Evolutionary conservation across 2,888 invertebrate genomes (phyloP).

Genomic region (Halictus quadricinctus): DNA sequence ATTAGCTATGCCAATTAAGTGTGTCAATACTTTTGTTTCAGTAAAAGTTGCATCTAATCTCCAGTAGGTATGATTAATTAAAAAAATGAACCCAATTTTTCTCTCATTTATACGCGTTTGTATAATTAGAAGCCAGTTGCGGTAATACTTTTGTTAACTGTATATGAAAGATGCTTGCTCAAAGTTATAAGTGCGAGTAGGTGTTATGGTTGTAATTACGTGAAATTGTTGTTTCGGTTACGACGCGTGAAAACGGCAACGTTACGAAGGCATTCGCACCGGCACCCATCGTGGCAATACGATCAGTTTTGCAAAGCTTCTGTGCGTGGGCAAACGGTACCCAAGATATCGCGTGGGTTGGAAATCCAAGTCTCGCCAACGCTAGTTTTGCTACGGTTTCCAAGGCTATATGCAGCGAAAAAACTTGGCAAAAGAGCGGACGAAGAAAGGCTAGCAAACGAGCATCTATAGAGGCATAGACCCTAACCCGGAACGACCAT

Average conservation of each 20-base stretch:
- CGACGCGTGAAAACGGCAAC: slow-evolving; percentile 7
- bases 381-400: slow-evolving; percentile 65
- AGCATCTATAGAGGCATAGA: neutral
- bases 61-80: neutral
- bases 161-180: neutral
- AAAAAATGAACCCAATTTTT: neutral
- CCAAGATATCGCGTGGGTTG: slow-evolving; percentile 56
- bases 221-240: neutral
- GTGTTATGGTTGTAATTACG: neutral
- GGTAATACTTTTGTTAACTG: neutral
- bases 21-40: no score
- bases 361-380: slow-evolving; percentile 63
- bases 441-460: slow-evolving; percentile 30
- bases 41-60: neutral
- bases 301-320: slow-evolving; percentile 59
- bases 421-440: slow-evolving; percentile 7
- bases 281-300: slow-evolving; percentile 1
- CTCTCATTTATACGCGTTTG: neutral
- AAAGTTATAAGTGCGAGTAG: neutral
- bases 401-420: slow-evolving; percentile 38
- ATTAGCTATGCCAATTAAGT: no score
- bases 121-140: neutral
- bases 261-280: neutral
- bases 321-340: slow-evolving; percentile 67
- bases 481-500: neutral